Percentiles rank a stretch among this genome's conserved stretches.
These are phyloP conservation scores for Neodiprion pinetum DNA, from an alignment of 1,140 invertebrate genomes.

Conservation along the genomic window DNA sequence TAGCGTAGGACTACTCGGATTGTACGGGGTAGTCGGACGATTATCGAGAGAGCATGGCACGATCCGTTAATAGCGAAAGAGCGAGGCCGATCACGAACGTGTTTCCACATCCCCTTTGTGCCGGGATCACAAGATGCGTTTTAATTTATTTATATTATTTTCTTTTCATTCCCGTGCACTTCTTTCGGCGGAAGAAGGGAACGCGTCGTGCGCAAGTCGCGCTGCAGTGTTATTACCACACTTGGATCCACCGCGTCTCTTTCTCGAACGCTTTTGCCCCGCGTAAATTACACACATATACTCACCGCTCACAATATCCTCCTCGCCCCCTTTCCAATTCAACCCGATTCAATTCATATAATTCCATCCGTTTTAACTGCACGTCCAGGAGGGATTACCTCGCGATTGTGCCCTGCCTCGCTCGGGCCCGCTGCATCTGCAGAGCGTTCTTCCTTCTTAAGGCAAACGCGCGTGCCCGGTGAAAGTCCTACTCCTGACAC, in stretches of 20 bases:
- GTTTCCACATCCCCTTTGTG: not conserved
- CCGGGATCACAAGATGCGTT: not conserved
- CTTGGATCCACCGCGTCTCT: slow-evolving; percentile 20
- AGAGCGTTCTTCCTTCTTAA: not conserved
- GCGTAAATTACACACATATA: not conserved
- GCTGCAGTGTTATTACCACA: slow-evolving; percentile 1
- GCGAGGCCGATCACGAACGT: not conserved
- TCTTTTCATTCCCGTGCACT: not conserved
- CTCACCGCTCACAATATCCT: not conserved
- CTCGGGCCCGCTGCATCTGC: not conserved
- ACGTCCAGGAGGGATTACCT: slow-evolving; percentile 57
- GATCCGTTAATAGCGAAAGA: not conserved
- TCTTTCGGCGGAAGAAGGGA: too few relatives aligned
- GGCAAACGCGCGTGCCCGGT: slow-evolving; percentile 17
- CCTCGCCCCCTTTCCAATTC: slow-evolving; percentile 37
- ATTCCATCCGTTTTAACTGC: slow-evolving; percentile 55
- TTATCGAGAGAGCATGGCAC: not conserved
- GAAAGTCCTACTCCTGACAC: slow-evolving; percentile 34
- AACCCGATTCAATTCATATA: slow-evolving; percentile 58
- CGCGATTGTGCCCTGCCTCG: slow-evolving; percentile 35
- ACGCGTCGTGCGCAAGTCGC: too few relatives aligned
- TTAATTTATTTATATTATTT: not conserved
- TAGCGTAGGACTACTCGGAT: too few relatives aligned
- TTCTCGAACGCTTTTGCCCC: slow-evolving; percentile 28
- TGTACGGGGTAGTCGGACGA: not conserved